These are phyloP conservation scores for Pelagia noctiluca DNA, from an alignment of 30 jellyfish, hydroid and myxozoan genomes.

Conservation along the genomic window DNA sequence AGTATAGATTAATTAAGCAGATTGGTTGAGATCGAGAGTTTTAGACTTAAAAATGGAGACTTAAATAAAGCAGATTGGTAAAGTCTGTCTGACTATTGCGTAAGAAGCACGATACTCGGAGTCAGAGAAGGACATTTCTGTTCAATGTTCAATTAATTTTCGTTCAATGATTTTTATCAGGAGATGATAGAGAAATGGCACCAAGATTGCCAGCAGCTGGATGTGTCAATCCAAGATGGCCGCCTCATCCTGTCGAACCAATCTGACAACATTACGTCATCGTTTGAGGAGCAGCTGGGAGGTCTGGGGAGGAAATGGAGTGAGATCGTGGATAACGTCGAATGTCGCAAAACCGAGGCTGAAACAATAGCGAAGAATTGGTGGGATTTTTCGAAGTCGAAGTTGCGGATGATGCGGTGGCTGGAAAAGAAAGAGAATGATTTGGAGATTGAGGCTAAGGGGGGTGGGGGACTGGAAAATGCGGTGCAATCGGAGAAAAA, in stretches of 20 bases:
- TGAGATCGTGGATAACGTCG: slow-evolving; percentile 61
- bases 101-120: background rate
- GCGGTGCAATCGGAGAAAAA: slow-evolving; percentile 60
- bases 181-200: slow-evolving; percentile 71
- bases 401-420: slow-evolving; percentile 78
- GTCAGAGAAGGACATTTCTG: too few relatives aligned
- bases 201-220: slow-evolving; percentile 56
- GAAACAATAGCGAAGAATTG: slow-evolving; percentile 78
- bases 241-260: slow-evolving; percentile 56
- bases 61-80: too few relatives aligned
- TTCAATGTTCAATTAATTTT: too few relatives aligned
- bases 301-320: slow-evolving; percentile 74
- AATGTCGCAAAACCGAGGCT: slow-evolving; percentile 62
- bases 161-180: too few relatives aligned
- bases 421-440: slow-evolving; percentile 80
- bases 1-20: too few relatives aligned
- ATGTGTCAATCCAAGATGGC: slow-evolving; percentile 62
- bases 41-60: too few relatives aligned
- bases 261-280: slow-evolving; percentile 10
- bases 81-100: too few relatives aligned
- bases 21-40: too few relatives aligned
- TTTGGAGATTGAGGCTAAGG: slow-evolving; percentile 20
- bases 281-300: slow-evolving; percentile 82
- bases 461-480: slow-evolving; percentile 61
- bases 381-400: slow-evolving; percentile 91